Base-by-base conservation (phyloP, 2,113 vertebrate genomes). In the Cisticola juncidis region DNA sequence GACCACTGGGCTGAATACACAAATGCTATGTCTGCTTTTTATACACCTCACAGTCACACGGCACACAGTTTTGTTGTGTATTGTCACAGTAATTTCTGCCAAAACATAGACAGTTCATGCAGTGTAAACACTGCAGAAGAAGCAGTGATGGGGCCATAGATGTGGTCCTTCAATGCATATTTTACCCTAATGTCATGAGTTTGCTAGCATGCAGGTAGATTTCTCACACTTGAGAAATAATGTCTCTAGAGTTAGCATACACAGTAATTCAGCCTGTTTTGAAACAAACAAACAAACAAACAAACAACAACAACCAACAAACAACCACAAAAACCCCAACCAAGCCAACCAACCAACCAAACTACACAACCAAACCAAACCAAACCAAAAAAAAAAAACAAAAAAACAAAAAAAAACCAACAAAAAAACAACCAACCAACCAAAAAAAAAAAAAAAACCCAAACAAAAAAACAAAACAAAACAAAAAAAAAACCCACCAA, bases 121-220 rank as follows among this genome's bases (percentile, higher is more conserved):
- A 56, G 5, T 13, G 3, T 21, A 57, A 94, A 12, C 9, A 19
- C 4, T 77, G 15, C 17, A 69, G 61, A 71, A 69, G 11, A 4
- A 51, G n/a, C 19, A 31, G 10, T 21, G 25, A 71, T 40, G 25
- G 26, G 82, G 29, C 2, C 31, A 35, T 3, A 29, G 24, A 76
- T 16, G 5, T 4, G 4, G n/a, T 25, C 24, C 14, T 91, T 73
- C 15, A 83, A 15, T 5, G 3, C 4, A 87, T 11, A 2, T 22
- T 62, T 86, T 86, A 29, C 14, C 6, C 6, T 45, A 21, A 40
- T 35, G 14, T 53, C 8, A 58, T 35, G 16, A 69, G 7, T 26
- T 57, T 9, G 2, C 24, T 44, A 40, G 19, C 26, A n/a, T 2
- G 0, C 3, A 8, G 4, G n/a, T 50, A 8, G 33, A n/a, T 47